phyloP scores from a whole-genome alignment of 2,888 invertebrate genomes.

The Alentia gelatinosa region DNA sequence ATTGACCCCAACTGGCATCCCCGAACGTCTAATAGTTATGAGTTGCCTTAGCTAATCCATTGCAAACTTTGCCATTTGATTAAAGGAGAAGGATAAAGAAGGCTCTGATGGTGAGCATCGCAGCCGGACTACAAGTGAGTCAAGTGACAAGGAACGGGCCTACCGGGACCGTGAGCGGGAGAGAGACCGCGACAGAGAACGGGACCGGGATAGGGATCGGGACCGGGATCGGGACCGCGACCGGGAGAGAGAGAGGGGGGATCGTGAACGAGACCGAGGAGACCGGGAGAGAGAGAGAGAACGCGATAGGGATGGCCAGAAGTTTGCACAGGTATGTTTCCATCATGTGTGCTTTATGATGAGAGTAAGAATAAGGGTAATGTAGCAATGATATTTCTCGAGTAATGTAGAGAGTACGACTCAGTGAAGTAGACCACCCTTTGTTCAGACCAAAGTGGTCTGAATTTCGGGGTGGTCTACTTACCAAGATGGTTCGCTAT shows the following conservation, averaged over 20 bases:
- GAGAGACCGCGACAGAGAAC: not conserved
- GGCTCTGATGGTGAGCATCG: slow-evolving; percentile 52
- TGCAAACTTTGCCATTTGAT: no score
- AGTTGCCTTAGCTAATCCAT: no score
- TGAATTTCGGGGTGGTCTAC: no score
- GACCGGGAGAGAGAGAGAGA: slow-evolving; percentile 5
- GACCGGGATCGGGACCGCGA: slow-evolving; percentile 12
- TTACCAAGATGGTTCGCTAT: no score
- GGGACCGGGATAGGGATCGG: not conserved
- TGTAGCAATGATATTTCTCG: no score
- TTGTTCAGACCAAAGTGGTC: no score
- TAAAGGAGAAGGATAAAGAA: slow-evolving; percentile 22
- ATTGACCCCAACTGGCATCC: no score
- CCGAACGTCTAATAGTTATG: no score
- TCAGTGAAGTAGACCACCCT: no score
- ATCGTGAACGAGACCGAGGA: not conserved
- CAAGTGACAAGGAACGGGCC: slow-evolving; percentile 74
- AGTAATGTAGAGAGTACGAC: no score
- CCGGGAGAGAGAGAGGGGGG: not conserved
- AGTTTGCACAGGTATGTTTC: slow-evolving; percentile 17
- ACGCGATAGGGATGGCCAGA: slow-evolving; percentile 18
- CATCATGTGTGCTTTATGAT: no score
- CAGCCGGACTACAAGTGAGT: slow-evolving; percentile 77
- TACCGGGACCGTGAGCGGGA: slow-evolving; percentile 38
- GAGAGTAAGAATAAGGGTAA: no score